Conservation (phyloP, 2,797 vertebrate species). For the Sylvilagus floridanus region DNA sequence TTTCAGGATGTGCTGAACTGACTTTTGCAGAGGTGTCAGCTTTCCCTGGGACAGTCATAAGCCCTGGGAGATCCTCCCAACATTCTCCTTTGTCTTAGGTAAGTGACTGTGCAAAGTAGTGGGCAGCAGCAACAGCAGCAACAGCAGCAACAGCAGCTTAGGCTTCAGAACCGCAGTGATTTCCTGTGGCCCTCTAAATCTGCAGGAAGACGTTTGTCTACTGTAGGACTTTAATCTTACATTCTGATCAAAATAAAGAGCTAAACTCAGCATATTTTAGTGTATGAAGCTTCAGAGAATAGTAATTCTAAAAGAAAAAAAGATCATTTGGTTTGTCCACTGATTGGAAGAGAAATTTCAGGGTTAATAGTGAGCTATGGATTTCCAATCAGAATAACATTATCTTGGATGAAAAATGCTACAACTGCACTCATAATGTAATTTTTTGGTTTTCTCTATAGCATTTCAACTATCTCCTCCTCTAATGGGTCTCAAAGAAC, state of each 20-base stretch:
- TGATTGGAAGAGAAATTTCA: slow-evolving; percentile 61
- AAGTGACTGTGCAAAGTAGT: neutral
- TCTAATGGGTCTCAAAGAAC: slow-evolving; percentile 37
- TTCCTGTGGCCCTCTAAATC: neutral
- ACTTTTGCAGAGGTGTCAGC: neutral
- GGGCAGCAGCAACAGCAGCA: rapidly evolving
- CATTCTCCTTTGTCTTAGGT: neutral
- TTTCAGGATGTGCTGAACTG: neutral
- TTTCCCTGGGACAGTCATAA: neutral
- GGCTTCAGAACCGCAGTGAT: neutral
- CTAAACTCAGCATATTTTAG: slow-evolving; percentile 10
- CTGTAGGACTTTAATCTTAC: neutral
- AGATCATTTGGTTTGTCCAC: slow-evolving; percentile 6
- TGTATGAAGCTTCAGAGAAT: neutral
- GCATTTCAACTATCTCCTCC: neutral
- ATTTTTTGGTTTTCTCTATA: slow-evolving; percentile 33
- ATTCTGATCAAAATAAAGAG: slow-evolving; percentile 6
- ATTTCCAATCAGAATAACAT: slow-evolving; percentile 65
- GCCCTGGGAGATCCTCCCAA: neutral
- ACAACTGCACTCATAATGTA: neutral
- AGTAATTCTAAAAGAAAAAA: slow-evolving; percentile 21
- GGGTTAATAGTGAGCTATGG: slow-evolving; percentile 14
- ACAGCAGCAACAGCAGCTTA: neutral
- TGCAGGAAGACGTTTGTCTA: neutral
- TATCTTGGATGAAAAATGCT: slow-evolving; percentile 63